Conservation (phyloP, 1,140 invertebrate species). For the Bombus terrestris region DNA sequence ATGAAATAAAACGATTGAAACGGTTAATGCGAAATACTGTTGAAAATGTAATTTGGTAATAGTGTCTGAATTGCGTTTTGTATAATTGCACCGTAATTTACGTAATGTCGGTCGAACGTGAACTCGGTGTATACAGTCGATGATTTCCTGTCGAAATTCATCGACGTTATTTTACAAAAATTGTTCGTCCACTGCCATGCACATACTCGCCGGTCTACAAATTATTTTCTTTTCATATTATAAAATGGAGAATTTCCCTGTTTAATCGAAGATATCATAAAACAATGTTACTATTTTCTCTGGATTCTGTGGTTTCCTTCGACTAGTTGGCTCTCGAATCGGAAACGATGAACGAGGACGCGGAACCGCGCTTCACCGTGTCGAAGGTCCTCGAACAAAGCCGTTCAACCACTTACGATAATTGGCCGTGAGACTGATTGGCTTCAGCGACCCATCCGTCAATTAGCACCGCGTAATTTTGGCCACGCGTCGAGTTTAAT, state of each 20-base stretch:
- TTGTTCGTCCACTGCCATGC: not conserved
- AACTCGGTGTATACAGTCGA: not conserved
- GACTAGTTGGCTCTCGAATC: not conserved
- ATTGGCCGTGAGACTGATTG: constrained; percentile 67
- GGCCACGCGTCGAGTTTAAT: constrained; percentile 67
- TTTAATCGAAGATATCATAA: too few species aligned
- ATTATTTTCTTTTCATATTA: too few species aligned
- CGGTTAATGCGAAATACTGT: not conserved
- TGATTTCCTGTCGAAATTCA: not conserved
- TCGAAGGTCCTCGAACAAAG: constrained; percentile 40
- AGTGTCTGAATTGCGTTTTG: not conserved
- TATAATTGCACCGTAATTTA: not conserved
- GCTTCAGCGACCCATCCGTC: constrained; percentile 58
- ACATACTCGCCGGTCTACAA: too few species aligned
- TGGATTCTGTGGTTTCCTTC: too few species aligned
- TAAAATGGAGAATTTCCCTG: too few species aligned
- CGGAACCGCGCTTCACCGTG: constrained; percentile 32
- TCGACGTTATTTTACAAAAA: not conserved
- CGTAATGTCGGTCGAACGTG: too few species aligned
- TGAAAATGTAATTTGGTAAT: not conserved
- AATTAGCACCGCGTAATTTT: constrained; percentile 70
- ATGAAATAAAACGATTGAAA: not conserved
- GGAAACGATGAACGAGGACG: not conserved
- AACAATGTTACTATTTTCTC: too few species aligned
- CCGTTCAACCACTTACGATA: constrained; percentile 61